A percentile compares a stretch with the other conserved stretches of the same genome.
Evolutionary conservation across 2,888 invertebrate species (phyloP).

Genomic region (Diplazon laetatorius): DNA sequence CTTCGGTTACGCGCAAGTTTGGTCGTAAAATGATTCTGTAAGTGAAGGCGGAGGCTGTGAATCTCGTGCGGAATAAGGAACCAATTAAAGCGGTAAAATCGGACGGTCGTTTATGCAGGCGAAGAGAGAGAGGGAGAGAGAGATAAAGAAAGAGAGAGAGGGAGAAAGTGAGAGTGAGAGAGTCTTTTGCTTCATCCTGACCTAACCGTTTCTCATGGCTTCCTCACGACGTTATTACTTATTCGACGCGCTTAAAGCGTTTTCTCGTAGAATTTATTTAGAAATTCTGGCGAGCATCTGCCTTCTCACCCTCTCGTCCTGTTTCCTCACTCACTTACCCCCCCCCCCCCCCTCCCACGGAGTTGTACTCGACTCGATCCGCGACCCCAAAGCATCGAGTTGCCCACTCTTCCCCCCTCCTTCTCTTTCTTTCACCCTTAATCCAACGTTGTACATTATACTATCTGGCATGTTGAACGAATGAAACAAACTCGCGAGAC

Average conservation of each 20-base stretch:
- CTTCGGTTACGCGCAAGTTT: slow-evolving; percentile 67
- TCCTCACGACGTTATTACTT: slow-evolving; percentile 76
- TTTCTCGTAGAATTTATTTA: slow-evolving; percentile 76
- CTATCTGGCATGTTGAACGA: slow-evolving; percentile 13
- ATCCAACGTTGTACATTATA: slow-evolving; percentile 41
- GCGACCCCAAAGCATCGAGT: background rate
- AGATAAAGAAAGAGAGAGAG: too few relatives aligned
- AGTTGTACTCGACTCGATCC: slow-evolving; percentile 19
- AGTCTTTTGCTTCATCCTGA: slow-evolving; percentile 28
- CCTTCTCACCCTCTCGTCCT: slow-evolving; percentile 69
- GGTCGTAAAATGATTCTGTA: slow-evolving; percentile 68
- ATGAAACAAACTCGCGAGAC: slow-evolving; percentile 8
- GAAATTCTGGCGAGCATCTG: slow-evolving; percentile 79
- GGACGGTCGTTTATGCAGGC: slow-evolving; percentile 76
- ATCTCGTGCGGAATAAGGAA: slow-evolving; percentile 69
- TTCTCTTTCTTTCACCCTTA: slow-evolving; percentile 34
- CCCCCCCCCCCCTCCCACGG: background rate
- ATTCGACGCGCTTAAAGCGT: slow-evolving; percentile 75
- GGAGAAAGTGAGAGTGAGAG: too few relatives aligned
- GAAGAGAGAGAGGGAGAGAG: too few relatives aligned
- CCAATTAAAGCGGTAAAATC: slow-evolving; percentile 80
- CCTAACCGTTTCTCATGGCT: slow-evolving; percentile 3
- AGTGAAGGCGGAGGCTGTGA: slow-evolving; percentile 49
- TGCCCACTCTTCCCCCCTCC: background rate
- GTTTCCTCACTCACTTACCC: slow-evolving; percentile 13